These are phyloP conservation scores for Mohoua ochrocephala DNA, from an alignment of 2,113 vertebrate species.

Conservation along the genomic window DNA sequence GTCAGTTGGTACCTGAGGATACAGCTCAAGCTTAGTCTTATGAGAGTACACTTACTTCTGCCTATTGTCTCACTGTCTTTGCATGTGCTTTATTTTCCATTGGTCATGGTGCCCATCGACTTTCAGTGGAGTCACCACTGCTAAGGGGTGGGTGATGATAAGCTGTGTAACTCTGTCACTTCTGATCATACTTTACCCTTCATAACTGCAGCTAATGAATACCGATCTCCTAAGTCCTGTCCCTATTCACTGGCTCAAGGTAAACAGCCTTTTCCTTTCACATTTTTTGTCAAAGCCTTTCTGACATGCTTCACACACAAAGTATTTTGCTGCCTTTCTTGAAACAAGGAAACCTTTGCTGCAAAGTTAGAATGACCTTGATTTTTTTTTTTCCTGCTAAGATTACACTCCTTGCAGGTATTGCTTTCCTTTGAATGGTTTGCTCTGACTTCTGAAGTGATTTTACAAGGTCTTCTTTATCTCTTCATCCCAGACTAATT, in stretches of 20 bases:
- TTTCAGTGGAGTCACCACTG: background rate
- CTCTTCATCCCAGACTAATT: background rate
- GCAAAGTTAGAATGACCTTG: background rate
- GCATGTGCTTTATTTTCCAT: background rate
- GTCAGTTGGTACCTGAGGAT: background rate
- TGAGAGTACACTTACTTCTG: accelerated
- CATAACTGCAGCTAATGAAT: background rate
- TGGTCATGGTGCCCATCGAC: accelerated
- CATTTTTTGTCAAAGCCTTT: background rate
- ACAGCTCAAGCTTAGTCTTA: background rate
- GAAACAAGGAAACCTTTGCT: background rate
- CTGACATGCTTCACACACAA: background rate
- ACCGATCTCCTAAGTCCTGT: background rate
- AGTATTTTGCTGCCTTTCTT: background rate
- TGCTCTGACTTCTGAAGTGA: background rate
- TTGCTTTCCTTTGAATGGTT: background rate
- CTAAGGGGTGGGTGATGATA: background rate
- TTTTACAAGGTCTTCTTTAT: background rate
- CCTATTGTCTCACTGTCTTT: background rate
- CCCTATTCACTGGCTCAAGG: background rate
- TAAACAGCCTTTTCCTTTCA: background rate
- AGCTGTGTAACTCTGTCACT: background rate
- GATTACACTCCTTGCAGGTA: background rate
- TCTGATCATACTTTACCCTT: background rate
- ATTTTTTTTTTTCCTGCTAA: background rate